phyloP scores from a whole-genome alignment of 2,888 invertebrate species.

The Lycocerus yunnanus region DNA sequence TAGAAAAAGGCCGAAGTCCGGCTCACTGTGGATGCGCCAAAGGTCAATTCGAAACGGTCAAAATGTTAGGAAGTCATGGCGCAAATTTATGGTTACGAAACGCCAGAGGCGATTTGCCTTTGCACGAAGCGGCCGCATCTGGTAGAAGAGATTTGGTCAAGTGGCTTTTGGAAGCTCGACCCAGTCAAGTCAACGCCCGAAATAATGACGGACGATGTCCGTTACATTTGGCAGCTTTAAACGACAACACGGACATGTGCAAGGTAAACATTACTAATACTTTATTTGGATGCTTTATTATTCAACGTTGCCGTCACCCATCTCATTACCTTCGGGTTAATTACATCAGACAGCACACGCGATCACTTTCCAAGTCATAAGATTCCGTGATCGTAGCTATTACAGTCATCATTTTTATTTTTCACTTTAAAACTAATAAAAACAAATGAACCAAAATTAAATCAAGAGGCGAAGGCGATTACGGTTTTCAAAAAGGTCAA shows the following conservation, averaged over 20 bases:
- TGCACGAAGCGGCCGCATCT: constrained; percentile 95
- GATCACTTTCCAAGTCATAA: neutral
- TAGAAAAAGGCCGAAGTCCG: constrained; percentile 87
- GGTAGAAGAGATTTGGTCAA: constrained; percentile 86
- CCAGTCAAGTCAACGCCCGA: constrained; percentile 82
- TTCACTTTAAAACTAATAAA: neutral
- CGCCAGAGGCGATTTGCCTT: constrained; percentile 90
- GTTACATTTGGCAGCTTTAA: constrained; percentile 91
- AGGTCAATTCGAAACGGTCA: constrained; percentile 79
- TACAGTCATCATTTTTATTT: neutral
- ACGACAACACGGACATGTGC: constrained; percentile 93
- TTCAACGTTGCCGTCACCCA: neutral
- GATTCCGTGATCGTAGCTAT: neutral
- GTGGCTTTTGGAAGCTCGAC: constrained; percentile 84
- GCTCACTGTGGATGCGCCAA: constrained; percentile 96
- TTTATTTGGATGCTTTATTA: neutral
- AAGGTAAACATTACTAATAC: constrained; percentile 66
- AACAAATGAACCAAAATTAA: neutral
- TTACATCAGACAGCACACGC: neutral
- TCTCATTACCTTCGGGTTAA: neutral
- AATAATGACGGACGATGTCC: constrained; percentile 94
- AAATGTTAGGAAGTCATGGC: constrained; percentile 70
- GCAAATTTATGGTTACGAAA: constrained; percentile 93
- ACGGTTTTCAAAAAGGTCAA: neutral
- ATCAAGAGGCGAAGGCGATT: neutral